Evolutionary conservation across 2,113 vertebrate genomes (phyloP), one percentile per base, ranked within the genome.

Genomic region (Himantopus leucocephalus): DNA sequence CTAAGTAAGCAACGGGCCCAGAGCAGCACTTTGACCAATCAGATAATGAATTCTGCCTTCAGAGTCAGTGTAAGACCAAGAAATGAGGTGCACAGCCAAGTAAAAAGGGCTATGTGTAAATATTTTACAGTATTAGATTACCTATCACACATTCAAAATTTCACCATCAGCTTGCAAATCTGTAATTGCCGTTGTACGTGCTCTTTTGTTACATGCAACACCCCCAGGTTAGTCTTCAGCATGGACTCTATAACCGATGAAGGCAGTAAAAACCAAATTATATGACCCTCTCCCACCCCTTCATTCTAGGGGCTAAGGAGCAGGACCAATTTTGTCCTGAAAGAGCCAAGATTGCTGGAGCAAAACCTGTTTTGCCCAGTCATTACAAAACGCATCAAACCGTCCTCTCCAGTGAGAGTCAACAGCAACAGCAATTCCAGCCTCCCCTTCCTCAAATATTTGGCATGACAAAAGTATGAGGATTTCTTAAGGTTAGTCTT

Each of bases 1-100:
- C 12, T 45, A 91, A 88, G 83, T 92, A 96, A 97, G 85, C 74
- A 93, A 64, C 24, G 56, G 62, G 81, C 71, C 70, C 93, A 91
- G 66, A 85, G 50, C 66, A 76, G 47, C 47, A 67, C 21, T 39
- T 94, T 85, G 92, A 95, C 77, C 85, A 96, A 75, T 71, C 50
- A 52, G 52, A 88, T 83, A 81, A 95, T 58, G 71, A 94, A 87
- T 90, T 94, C 34, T 62, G 14, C 45, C 78, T 90, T 86, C 67
- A 39, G 81, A 90, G 58, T 71, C 48, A 47, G 21, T 0, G 0
- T 62, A 88, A 68, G 32, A 76, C 37, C 52, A 35, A 67, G 64
- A 76, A 94, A 81, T 37, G 53, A 80, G 48, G n/a, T 77, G 43
- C 19, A 6, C 4, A 74, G 10, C 52, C 24, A 3, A 85, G n/a